These are phyloP conservation scores for Dione juno DNA, from an alignment of 2,888 invertebrate species.

Conservation along the genomic window DNA sequence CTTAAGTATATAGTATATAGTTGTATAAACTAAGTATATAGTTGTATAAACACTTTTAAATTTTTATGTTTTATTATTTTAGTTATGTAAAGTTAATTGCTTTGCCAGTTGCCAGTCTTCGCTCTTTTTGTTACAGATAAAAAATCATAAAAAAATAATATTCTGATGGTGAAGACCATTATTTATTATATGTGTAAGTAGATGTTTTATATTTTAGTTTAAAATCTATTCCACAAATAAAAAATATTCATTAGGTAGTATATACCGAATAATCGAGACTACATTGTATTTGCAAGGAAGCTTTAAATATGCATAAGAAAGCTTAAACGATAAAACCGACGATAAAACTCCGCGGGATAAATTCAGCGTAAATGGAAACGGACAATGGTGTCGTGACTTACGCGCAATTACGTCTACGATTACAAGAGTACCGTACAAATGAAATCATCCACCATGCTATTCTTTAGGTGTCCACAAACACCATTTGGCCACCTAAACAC, in stretches of 20 bases:
- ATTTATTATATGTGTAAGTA: too few species aligned
- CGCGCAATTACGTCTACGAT: constrained; percentile 74
- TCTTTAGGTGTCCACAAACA: constrained; percentile 72
- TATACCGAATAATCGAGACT: constrained; percentile 9
- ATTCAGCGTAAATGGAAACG: constrained; percentile 72
- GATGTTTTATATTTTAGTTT: too few species aligned
- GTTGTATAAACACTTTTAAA: too few species aligned
- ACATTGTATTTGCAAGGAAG: constrained; percentile 49
- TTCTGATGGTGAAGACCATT: too few species aligned
- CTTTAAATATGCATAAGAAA: constrained; percentile 74
- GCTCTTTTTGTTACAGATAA: too few species aligned
- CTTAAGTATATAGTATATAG: too few species aligned
- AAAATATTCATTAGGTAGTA: background rate
- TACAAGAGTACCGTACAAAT: constrained; percentile 75
- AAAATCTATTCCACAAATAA: background rate
- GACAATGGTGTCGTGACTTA: constrained; percentile 68
- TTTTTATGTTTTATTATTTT: too few species aligned
- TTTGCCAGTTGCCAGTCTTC: too few species aligned
- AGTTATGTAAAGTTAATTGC: too few species aligned
- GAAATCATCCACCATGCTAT: constrained; percentile 81
- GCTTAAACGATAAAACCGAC: constrained; percentile 65
- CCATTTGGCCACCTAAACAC: constrained; percentile 74
- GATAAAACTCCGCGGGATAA: constrained; percentile 66
- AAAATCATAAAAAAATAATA: too few species aligned
- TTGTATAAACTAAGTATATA: too few species aligned